Base-by-base conservation (phyloP, 2,797 vertebrate genomes). In the Pangasius sanitwongsei region DNA sequence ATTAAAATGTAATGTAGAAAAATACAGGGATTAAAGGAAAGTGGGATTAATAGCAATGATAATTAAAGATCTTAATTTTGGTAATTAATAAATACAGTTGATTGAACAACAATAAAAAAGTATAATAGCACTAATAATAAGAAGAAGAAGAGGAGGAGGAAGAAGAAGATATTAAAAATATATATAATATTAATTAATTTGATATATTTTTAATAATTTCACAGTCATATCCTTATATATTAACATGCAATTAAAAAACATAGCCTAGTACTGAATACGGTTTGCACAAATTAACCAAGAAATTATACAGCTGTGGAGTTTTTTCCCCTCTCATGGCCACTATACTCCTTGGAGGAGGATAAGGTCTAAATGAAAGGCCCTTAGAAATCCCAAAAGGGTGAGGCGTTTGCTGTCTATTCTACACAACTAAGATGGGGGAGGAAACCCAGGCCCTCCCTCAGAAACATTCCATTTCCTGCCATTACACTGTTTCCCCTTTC, bases 401-500 rank as follows among this genome's bases (percentile, higher is more conserved):
- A 89, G 61, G 86, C 81, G 25, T 84, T 87, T 48, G 3, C 57
- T 23, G 55, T 55, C 28, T 65, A 41, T 87, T 67, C 50, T 85
- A 18, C 69, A 37, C 59, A 77, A 63, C n/a, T 85, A 41, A 82
- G 41, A 82, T 25, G 55, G 31, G 83, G 75, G 82, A 90, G 89
- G 89, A 90, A 90, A 86, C 75, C 55, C 86, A 81, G 89, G 37
- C 83, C 89, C 89, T 90, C 86, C 89, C 89, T 72, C 61, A 87
- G 83, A 86, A 88, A 87, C 72, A 90, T 85, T 84, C 63, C 83
- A 90, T 86, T 90, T 90, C 89, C 89, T 90, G 89, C 75, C 41
- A 90, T 90, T 90, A 88, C 86, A 81, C 86, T 50, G 75, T 87
- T 89, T 87, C 75, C 83, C 63, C 59, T 81, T 89, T 81, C 53